These are phyloP conservation scores for Leistus spinibarbis DNA, from an alignment of 2,888 invertebrate species.

Conservation along the genomic window DNA sequence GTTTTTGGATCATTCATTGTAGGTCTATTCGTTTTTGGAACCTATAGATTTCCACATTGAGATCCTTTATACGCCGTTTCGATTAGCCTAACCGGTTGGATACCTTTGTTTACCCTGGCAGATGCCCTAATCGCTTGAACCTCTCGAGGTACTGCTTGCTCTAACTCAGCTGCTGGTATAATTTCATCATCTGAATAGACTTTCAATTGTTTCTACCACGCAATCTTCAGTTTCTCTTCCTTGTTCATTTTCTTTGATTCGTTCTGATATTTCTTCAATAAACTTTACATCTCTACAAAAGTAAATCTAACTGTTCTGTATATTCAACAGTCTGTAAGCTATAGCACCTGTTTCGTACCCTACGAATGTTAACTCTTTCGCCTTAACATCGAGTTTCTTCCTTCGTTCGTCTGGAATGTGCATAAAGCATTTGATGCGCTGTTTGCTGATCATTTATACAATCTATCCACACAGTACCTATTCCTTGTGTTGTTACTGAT, in stretches of 20 bases:
- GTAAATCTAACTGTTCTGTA: neutral
- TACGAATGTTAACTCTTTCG: neutral
- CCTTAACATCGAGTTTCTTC: neutral
- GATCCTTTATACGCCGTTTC: neutral
- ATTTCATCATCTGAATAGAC: too few species aligned
- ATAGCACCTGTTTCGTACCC: neutral
- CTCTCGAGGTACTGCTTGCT: too few species aligned
- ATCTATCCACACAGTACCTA: neutral
- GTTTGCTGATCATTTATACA: neutral
- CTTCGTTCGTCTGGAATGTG: constrained; percentile 4
- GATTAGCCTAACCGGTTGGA: neutral
- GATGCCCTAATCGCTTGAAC: too few species aligned
- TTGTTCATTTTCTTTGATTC: too few species aligned
- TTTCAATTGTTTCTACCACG: too few species aligned
- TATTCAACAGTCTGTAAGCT: constrained; percentile 1
- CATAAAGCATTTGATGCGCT: neutral
- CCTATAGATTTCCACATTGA: too few species aligned
- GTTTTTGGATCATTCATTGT: neutral
- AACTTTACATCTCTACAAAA: constrained; percentile 5
- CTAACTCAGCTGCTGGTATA: too few species aligned
- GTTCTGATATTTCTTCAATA: neutral
- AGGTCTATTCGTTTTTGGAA: too few species aligned
- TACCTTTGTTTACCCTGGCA: neutral
- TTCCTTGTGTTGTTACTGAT: neutral
- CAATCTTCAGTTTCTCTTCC: too few species aligned